A percentile compares a stretch with the other conserved stretches of the same genome.
phyloP scores from a whole-genome alignment of 2,113 vertebrate species.

The Myanophis thanlyinensis region DNA sequence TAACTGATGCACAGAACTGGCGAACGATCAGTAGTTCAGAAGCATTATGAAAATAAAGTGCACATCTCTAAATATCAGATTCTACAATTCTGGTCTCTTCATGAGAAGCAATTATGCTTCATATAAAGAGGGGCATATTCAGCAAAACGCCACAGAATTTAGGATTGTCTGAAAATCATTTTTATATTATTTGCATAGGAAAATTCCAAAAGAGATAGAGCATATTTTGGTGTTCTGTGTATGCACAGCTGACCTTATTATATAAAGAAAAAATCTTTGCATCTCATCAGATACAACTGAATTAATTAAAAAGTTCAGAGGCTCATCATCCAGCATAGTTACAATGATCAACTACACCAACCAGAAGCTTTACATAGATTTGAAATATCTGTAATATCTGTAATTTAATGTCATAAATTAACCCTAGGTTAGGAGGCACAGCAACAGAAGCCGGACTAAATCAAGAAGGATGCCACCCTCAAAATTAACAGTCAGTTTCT shows the following conservation, averaged over 20 bases:
- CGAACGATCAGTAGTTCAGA: neutral
- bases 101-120: neutral
- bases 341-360: neutral
- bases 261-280: neutral
- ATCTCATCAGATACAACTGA: neutral
- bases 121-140: neutral
- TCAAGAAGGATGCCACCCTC: neutral
- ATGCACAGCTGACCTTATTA: neutral
- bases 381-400: neutral
- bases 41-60: neutral
- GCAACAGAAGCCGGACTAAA: neutral
- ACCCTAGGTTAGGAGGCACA: neutral
- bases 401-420: neutral
- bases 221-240: neutral
- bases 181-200: neutral
- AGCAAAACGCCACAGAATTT: neutral
- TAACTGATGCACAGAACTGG: neutral
- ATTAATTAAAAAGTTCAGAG: neutral
- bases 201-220: neutral
- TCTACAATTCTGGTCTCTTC: neutral
- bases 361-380: neutral
- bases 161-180: neutral
- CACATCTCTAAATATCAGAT: neutral
- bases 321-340: neutral
- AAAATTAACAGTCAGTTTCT: neutral